These are phyloP conservation scores for Neodiprion lecontei DNA, from an alignment of 1,140 invertebrate species.

Conservation along the genomic window DNA sequence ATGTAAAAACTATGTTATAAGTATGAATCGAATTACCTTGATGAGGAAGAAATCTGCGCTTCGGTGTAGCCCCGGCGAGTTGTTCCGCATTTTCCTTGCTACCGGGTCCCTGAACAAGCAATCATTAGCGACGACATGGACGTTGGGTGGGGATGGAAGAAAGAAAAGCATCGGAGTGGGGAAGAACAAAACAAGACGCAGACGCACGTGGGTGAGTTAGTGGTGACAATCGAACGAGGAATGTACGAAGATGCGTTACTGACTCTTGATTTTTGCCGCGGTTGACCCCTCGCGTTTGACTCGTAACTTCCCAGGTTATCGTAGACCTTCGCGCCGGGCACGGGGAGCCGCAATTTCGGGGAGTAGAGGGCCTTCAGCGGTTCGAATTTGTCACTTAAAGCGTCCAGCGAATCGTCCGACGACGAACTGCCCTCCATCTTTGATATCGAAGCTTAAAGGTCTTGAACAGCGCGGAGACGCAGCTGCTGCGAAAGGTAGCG, in stretches of 20 bases:
- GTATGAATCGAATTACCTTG: slow-evolving; percentile 53
- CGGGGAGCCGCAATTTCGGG: slow-evolving; percentile 61
- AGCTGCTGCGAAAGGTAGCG: not conserved
- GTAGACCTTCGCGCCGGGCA: slow-evolving; percentile 63
- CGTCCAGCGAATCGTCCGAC: slow-evolving; percentile 69
- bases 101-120: not conserved
- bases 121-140: not conserved
- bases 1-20: not conserved
- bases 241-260: too few relatives aligned
- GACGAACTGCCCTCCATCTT: slow-evolving; percentile 48
- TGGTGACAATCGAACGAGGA: too few relatives aligned
- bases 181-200: not conserved
- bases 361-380: slow-evolving; percentile 71
- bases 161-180: not conserved
- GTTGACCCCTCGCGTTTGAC: slow-evolving; percentile 43
- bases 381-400: slow-evolving; percentile 71
- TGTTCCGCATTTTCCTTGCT: slow-evolving; percentile 24
- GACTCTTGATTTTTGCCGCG: not conserved
- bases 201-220: too few relatives aligned
- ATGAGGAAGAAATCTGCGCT: slow-evolving; percentile 51
- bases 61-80: slow-evolving; percentile 23
- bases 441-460: slow-evolving; percentile 15
- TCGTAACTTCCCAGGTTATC: slow-evolving; percentile 71
- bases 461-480: not conserved
- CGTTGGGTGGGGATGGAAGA: not conserved